A percentile compares a stretch with the other conserved stretches of the same genome.
Conservation (phyloP, 2,888 invertebrate species). For the Pyrrhia umbra region DNA sequence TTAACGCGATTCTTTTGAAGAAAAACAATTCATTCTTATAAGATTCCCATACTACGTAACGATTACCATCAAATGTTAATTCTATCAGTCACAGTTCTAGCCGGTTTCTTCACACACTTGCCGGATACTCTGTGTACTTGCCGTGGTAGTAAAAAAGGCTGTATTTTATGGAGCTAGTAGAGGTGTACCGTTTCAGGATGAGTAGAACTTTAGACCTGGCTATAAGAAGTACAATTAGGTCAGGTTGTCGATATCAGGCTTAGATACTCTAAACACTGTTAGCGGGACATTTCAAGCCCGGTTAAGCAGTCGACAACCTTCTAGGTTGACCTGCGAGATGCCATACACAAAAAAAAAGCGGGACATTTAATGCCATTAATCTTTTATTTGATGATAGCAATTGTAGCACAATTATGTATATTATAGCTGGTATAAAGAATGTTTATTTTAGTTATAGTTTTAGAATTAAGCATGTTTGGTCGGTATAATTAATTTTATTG, state of each 20-base stretch:
- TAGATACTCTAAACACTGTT: conserved; percentile 14
- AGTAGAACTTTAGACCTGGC: conserved; percentile 26
- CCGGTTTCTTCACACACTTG: conserved; percentile 40
- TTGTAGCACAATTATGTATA: too few species aligned
- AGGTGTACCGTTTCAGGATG: conserved; percentile 53
- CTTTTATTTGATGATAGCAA: conserved; percentile 9
- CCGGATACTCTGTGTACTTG: conserved; percentile 30
- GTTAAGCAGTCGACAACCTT: too few species aligned
- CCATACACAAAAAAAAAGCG: too few species aligned
- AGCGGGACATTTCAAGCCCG: conserved; percentile 29
- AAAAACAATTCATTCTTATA: conserved; percentile 55
- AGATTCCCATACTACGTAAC: conserved; percentile 56
- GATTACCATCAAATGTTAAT: conserved; percentile 60
- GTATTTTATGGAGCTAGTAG: conserved; percentile 32
- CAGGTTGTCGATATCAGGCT: conserved; percentile 3
- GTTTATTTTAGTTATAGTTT: too few species aligned
- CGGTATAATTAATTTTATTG: too few species aligned
- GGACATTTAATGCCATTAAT: conserved; percentile 27
- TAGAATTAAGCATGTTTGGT: too few species aligned
- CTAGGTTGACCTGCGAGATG: too few species aligned
- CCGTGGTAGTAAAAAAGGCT: conserved; percentile 34
- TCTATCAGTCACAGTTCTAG: conserved; percentile 53
- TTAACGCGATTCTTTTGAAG: conserved; percentile 48
- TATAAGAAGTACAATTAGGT: conserved; percentile 31
- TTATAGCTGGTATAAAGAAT: too few species aligned